phyloP scores from a whole-genome alignment of 2,888 invertebrate genomes.

The Cataglyphis rosenhaueri region DNA sequence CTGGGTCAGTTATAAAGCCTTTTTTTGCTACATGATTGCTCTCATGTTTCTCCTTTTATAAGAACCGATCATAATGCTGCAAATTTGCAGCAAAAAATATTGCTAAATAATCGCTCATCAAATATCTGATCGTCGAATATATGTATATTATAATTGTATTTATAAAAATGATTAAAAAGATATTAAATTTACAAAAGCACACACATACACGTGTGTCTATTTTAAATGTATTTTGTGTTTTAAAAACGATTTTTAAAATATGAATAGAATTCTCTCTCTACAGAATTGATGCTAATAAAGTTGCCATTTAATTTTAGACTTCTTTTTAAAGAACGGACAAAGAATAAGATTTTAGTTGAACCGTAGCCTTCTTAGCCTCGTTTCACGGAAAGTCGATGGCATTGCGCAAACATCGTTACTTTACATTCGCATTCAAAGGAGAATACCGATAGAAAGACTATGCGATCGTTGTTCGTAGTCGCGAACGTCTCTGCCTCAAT shows the following conservation, averaged over 20 bases:
- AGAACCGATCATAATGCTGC: constrained; percentile 47
- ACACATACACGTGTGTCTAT: not conserved
- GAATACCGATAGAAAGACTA: not conserved
- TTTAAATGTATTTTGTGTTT: not conserved
- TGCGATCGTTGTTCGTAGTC: not conserved
- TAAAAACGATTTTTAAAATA: not conserved
- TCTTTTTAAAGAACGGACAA: not conserved
- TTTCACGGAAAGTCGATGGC: not conserved
- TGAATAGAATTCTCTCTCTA: no score
- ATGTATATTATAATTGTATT: not conserved
- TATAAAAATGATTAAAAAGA: not conserved
- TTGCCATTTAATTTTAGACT: not conserved
- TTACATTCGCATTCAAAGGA: not conserved
- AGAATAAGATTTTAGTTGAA: not conserved
- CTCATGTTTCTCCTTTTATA: constrained; percentile 34
- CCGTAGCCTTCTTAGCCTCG: not conserved
- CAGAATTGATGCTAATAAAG: not conserved
- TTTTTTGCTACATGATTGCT: constrained; percentile 38
- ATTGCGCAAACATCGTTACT: constrained; percentile 6
- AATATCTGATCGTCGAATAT: constrained; percentile 16
- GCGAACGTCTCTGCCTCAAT: not conserved
- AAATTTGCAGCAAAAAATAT: constrained; percentile 29
- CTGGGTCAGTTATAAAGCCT: constrained; percentile 50
- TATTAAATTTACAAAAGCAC: not conserved
- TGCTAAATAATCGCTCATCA: not conserved